These are phyloP conservation scores for Formicarius rufipectus DNA, from an alignment of 2,113 vertebrate species.

Conservation along the genomic window DNA sequence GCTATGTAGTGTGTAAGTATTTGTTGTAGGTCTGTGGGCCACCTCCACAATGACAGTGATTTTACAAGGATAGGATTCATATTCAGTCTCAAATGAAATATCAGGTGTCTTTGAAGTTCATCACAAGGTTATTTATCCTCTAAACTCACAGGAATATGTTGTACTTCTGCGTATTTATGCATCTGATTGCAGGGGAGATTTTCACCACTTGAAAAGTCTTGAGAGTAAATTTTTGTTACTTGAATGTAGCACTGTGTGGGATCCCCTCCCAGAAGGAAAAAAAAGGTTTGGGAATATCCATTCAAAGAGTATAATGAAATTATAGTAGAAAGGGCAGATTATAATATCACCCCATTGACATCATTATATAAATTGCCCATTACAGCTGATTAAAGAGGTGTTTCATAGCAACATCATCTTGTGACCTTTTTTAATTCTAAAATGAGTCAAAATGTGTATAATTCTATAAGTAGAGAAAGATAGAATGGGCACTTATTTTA, in stretches of 20 bases:
- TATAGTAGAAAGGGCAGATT: background rate
- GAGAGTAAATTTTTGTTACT: background rate
- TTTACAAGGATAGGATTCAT: constrained; percentile 11
- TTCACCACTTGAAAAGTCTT: background rate
- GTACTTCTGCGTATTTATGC: background rate
- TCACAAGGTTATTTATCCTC: background rate
- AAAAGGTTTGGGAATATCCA: background rate
- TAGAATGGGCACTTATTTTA: background rate
- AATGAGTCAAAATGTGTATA: background rate
- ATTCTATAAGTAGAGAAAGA: background rate
- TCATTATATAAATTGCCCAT: background rate
- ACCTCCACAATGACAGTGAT: background rate
- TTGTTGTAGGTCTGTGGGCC: background rate
- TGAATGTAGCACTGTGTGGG: background rate
- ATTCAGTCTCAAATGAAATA: background rate
- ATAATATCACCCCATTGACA: background rate
- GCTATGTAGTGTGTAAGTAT: background rate
- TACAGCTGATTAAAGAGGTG: background rate
- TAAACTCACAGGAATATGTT: background rate
- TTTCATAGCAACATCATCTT: background rate
- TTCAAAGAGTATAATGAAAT: background rate
- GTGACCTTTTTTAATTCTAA: background rate
- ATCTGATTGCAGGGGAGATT: background rate
- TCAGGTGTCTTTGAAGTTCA: background rate
- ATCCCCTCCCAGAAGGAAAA: background rate